Base-by-base conservation (phyloP, 2,888 invertebrate species). In the Tenthredo scrophulariae region DNA sequence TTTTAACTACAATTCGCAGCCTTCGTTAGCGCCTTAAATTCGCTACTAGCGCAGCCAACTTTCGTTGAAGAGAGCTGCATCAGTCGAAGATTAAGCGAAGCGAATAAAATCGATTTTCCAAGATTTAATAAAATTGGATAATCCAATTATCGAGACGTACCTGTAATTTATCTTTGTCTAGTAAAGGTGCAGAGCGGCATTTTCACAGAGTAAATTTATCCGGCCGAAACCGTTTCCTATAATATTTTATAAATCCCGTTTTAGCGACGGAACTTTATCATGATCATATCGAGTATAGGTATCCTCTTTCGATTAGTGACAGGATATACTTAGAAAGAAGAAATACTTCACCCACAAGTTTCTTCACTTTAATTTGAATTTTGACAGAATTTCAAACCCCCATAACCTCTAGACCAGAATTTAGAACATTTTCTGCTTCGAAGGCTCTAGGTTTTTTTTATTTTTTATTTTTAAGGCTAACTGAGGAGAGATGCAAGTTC, bases 91-190 rank as follows among this genome's bases (percentile, higher is more conserved):
- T 54, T 54, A 54, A 74, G 43, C 43, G 40, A 10, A 9, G 74
- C 74, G 74, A 46, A 22, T 74, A 15, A 43, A 26, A 74, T 74
- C 40, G 43, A 74, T 43, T 74, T 74, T 67, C 22, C 40, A 40
- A 40, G 70, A 40, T 18, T 33, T 6, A 72, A 72, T 40, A 72
- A 72, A 72, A n/a, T 40, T n/a, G 18, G 29, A 37, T 40, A 72
- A n/a, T n/a, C 5, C 70, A 72, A n/a, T 40, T 33, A 43, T 26
- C 40, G 74, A 22, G 40, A 74, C 22, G 43, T 40, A 43, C 74
- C 43, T 74, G 74, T 26, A 43, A 74, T 74, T 74, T 43, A 74
- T 67, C 67, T 67, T 67, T 33, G 67, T 67, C 67, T 67, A 67
- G 67, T 4, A 10, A 62, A 62, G 26, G 62, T 26, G 62, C 26